Evolutionary conservation across 2,888 invertebrate species (phyloP).

Genomic region (Oxyteleia sp.): DNA sequence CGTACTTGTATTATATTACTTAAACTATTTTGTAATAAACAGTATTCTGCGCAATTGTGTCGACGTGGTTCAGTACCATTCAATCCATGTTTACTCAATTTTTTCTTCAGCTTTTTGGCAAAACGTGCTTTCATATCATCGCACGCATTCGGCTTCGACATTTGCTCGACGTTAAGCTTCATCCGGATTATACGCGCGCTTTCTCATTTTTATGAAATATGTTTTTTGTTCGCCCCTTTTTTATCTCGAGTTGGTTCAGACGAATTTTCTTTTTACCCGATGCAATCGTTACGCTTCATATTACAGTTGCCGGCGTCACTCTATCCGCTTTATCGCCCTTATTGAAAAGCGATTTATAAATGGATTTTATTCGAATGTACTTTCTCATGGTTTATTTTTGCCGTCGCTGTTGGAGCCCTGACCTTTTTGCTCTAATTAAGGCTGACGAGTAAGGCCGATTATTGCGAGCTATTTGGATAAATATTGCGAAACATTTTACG

Average conservation of each 20-base stretch:
- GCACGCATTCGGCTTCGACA: slow-evolving; percentile 69
- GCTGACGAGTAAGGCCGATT: too few relatives aligned
- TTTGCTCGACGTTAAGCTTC: slow-evolving; percentile 84
- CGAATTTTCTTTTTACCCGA: slow-evolving; percentile 75
- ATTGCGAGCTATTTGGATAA: too few relatives aligned
- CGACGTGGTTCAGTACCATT: slow-evolving; percentile 20
- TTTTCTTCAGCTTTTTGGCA: slow-evolving; percentile 74
- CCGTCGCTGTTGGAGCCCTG: too few relatives aligned
- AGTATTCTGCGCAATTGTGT: slow-evolving; percentile 78
- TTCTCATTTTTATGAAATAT: slow-evolving; percentile 83
- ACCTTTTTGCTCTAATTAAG: too few relatives aligned
- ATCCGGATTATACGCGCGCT: slow-evolving; percentile 85
- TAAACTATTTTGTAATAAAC: slow-evolving; percentile 85
- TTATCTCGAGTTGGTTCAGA: slow-evolving; percentile 77
- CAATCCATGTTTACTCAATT: slow-evolving; percentile 29
- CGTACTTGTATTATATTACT: slow-evolving; percentile 66
- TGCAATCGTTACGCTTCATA: slow-evolving; percentile 49
- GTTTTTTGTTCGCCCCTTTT: slow-evolving; percentile 79
- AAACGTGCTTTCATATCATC: slow-evolving; percentile 61
- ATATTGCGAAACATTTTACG: too few relatives aligned
- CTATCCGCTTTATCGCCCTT: slow-evolving; percentile 62
- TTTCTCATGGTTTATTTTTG: slow-evolving; percentile 71
- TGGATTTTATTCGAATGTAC: slow-evolving; percentile 46
- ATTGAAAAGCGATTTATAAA: slow-evolving; percentile 62
- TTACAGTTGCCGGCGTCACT: slow-evolving; percentile 39